phyloP scores from a whole-genome alignment of 2,888 invertebrate species.

The Dichetophora obliterata region DNA sequence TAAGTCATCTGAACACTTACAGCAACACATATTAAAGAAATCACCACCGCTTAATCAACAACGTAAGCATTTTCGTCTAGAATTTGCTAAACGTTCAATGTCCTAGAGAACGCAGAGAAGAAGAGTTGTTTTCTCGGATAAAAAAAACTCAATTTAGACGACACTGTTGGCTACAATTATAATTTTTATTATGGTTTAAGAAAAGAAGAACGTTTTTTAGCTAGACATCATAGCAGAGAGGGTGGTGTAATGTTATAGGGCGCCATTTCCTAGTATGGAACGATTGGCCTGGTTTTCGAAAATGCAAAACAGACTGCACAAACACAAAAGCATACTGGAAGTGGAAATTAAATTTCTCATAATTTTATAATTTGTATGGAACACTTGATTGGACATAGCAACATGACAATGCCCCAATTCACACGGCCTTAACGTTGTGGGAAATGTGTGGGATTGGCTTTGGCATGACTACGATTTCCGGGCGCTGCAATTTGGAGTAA shows the following conservation, averaged over 20 bases:
- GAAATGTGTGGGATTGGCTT: not conserved
- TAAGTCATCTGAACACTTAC: no score
- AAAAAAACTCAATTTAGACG: no score
- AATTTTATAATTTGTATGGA: not conserved
- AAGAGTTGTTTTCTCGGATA: no score
- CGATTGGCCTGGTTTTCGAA: no score
- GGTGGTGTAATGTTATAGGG: not conserved
- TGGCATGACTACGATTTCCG: not conserved
- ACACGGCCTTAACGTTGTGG: not conserved
- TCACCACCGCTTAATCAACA: no score
- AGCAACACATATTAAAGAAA: no score
- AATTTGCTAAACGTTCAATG: no score
- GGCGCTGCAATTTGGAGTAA: no score
- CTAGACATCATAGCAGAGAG: not conserved
- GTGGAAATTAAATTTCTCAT: not conserved
- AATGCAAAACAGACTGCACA: no score
- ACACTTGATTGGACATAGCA: not conserved
- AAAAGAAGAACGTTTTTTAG: not conserved
- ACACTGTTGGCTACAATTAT: not conserved
- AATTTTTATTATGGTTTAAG: not conserved
- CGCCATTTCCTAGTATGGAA: no score
- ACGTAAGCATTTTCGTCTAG: no score
- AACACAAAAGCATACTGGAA: not conserved
- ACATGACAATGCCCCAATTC: constrained; percentile 1
- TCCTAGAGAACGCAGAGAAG: no score